Evolutionary conservation across 1,140 invertebrate species (phyloP).

Genomic region (Sesamia nonagrioides): DNA sequence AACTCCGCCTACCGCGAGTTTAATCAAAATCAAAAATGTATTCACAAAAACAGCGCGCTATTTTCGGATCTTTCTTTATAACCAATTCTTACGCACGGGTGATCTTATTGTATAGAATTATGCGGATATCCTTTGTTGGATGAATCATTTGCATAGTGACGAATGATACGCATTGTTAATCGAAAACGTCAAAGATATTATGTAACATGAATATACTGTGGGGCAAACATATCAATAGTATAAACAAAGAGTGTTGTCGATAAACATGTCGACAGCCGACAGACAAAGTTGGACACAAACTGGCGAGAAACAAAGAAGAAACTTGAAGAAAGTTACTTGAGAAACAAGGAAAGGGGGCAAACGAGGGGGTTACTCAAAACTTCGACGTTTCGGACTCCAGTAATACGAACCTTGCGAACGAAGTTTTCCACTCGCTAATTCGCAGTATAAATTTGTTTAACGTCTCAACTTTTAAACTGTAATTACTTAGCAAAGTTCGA

Average conservation of each 20-base stretch:
- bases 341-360: slow-evolving; percentile 65
- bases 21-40: slow-evolving; percentile 22
- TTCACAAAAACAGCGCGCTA: background rate
- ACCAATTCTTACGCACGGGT: slow-evolving; percentile 9
- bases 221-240: slow-evolving; percentile 41
- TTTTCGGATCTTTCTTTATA: background rate
- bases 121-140: background rate
- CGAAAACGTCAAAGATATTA: slow-evolving; percentile 15
- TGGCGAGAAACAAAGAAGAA: slow-evolving; percentile 80
- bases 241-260: slow-evolving; percentile 60
- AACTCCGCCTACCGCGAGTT: slow-evolving; percentile 22
- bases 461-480: slow-evolving; percentile 86
- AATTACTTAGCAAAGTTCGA: slow-evolving; percentile 83
- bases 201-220: background rate
- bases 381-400: slow-evolving; percentile 78
- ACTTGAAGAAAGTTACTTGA: slow-evolving; percentile 77
- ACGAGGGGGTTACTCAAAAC: slow-evolving; percentile 79
- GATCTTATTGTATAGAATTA: slow-evolving; percentile 1
- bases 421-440: slow-evolving; percentile 81
- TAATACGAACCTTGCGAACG: slow-evolving; percentile 66
- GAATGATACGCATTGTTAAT: slow-evolving; percentile 6
- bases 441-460: slow-evolving; percentile 87
- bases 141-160: slow-evolving; percentile 1
- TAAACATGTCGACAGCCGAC: slow-evolving; percentile 79
- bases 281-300: slow-evolving; percentile 74